These are phyloP conservation scores for Miniopterus natalensis DNA, from an alignment of 2,113 vertebrate species.

Conservation along the genomic window DNA sequence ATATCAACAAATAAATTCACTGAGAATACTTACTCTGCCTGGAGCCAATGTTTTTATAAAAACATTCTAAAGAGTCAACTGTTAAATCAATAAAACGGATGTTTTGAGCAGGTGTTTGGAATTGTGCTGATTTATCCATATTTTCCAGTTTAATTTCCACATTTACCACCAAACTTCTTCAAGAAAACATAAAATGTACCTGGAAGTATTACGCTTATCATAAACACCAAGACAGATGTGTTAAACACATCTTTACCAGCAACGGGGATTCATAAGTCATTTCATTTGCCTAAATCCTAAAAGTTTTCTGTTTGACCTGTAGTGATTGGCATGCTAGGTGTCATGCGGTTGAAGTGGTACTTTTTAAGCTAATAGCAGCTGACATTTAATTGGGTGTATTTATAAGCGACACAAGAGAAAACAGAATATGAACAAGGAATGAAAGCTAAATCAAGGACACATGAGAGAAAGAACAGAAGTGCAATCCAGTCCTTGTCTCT, in stretches of 20 bases:
- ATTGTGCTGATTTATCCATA: conserved; percentile 81
- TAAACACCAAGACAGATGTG: conserved; percentile 68
- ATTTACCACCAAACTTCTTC: conserved; percentile 72
- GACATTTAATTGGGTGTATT: conserved; percentile 59
- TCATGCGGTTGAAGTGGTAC: background rate
- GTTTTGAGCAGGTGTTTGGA: conserved; percentile 79
- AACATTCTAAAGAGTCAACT: conserved; percentile 82
- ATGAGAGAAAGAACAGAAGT: background rate
- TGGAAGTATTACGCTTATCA: conserved; percentile 68
- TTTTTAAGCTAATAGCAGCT: conserved; percentile 66
- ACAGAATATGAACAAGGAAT: conserved; percentile 30
- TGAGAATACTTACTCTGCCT: conserved; percentile 76
- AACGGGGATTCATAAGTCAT: conserved; percentile 64
- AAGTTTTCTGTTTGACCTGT: conserved; percentile 40
- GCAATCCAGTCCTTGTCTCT: background rate
- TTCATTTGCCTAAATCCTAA: conserved; percentile 61
- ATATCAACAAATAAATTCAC: conserved; percentile 80
- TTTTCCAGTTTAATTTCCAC: conserved; percentile 80
- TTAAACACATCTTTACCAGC: conserved; percentile 40
- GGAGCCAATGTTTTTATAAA: conserved; percentile 79
- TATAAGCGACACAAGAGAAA: conserved; percentile 11
- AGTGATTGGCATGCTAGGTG: conserved; percentile 15
- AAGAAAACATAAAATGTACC: conserved; percentile 76
- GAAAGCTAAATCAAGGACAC: background rate
- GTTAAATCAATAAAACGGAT: conserved; percentile 81